Conservation (phyloP, 2,113 vertebrate species). For the Nettapus auritus region DNA sequence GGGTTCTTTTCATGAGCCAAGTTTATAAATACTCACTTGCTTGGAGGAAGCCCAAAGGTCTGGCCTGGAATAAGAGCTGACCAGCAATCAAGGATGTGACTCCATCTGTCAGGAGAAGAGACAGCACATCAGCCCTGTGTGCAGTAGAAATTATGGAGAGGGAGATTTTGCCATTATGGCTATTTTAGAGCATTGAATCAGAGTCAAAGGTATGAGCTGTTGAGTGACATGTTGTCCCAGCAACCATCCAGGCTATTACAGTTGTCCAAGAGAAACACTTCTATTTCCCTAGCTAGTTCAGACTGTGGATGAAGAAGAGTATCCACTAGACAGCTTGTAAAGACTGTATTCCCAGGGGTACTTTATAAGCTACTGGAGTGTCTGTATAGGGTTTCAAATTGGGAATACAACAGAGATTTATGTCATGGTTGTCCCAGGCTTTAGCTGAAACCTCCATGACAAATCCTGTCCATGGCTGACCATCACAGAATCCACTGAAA, state of each 20-base stretch:
- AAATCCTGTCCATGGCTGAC: background rate
- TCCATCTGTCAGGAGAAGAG: background rate
- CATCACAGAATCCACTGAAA: background rate
- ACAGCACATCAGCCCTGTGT: background rate
- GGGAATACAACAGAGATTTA: fast-evolving
- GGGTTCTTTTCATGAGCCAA: background rate
- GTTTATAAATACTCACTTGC: background rate
- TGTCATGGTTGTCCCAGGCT: background rate
- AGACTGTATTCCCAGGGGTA: background rate
- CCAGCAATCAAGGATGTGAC: background rate
- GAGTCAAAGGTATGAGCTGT: background rate
- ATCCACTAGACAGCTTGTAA: background rate
- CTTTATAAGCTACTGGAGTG: background rate
- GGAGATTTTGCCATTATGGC: background rate
- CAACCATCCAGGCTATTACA: background rate
- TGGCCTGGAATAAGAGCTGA: background rate
- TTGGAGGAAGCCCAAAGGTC: background rate
- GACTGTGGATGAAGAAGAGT: background rate
- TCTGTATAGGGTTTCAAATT: background rate
- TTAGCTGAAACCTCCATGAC: background rate
- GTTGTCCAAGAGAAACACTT: background rate
- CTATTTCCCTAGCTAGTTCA: background rate
- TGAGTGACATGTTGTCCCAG: background rate
- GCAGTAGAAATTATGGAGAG: background rate
- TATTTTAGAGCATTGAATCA: background rate